These are phyloP conservation scores for Mamestra brassicae DNA, from an alignment of 2,888 invertebrate genomes.

Conservation along the genomic window DNA sequence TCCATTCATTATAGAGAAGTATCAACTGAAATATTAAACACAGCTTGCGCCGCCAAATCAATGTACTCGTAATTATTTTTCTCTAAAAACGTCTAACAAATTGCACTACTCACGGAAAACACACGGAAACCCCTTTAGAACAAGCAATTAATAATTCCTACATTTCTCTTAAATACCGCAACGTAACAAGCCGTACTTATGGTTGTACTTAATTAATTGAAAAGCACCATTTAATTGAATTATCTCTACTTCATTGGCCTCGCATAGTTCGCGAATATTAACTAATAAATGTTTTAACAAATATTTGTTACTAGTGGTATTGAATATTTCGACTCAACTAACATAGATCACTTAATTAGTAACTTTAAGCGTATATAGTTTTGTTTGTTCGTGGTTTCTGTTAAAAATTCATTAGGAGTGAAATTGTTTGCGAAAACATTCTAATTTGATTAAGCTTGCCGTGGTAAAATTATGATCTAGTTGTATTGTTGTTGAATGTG, in stretches of 20 bases:
- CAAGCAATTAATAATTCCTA: background rate
- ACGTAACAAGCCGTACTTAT: background rate
- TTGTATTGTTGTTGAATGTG: slow-evolving; percentile 15
- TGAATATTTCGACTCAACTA: slow-evolving; percentile 34
- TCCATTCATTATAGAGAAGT: too few species aligned
- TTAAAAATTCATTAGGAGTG: slow-evolving; percentile 53
- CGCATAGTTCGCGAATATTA: slow-evolving; percentile 43
- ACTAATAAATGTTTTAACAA: slow-evolving; percentile 18
- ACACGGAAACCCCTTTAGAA: background rate
- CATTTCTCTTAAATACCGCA: background rate
- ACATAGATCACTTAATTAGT: slow-evolving; percentile 46
- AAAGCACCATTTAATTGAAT: slow-evolving; percentile 31
- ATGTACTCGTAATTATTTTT: too few species aligned
- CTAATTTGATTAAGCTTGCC: slow-evolving; percentile 31
- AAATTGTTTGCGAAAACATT: slow-evolving; percentile 51
- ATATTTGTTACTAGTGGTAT: slow-evolving; percentile 19
- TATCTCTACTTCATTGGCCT: slow-evolving; percentile 27
- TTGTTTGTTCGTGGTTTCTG: slow-evolving; percentile 32
- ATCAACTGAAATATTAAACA: too few species aligned
- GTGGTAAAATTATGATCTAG: slow-evolving; percentile 5
- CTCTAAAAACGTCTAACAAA: too few species aligned
- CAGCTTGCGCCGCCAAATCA: too few species aligned
- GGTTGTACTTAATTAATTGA: slow-evolving; percentile 15
- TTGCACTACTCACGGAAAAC: background rate
- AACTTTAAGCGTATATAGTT: slow-evolving; percentile 16